phyloP scores from a whole-genome alignment of 2,113 vertebrate species.

The Microcebus murinus region DNA sequence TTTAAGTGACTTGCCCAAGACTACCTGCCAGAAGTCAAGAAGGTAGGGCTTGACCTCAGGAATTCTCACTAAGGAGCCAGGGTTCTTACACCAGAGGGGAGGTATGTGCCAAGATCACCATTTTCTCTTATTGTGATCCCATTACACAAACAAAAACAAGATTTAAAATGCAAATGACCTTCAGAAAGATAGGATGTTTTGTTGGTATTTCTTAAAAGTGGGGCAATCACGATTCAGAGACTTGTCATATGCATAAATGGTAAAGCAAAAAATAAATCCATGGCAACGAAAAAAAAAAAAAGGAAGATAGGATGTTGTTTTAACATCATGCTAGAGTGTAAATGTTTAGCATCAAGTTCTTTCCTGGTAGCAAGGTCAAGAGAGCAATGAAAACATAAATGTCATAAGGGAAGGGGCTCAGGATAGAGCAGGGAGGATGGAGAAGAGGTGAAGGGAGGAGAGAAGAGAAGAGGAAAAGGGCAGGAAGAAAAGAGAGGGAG shows the following conservation, averaged over 20 bases:
- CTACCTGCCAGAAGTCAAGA: background rate
- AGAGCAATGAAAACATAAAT: background rate
- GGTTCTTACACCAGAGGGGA: background rate
- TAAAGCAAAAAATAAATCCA: too few species aligned
- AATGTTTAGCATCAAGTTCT: background rate
- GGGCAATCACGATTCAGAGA: too few species aligned
- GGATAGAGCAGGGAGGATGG: background rate
- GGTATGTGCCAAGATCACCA: background rate
- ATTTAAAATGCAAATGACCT: background rate
- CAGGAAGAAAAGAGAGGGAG: background rate
- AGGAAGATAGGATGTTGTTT: background rate
- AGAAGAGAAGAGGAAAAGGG: background rate
- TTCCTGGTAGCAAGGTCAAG: background rate
- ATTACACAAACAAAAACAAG: background rate
- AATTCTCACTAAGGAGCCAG: background rate
- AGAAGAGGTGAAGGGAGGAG: background rate
- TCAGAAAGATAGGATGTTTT: background rate
- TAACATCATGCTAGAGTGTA: background rate
- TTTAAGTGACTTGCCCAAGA: background rate
- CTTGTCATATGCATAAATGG: too few species aligned
- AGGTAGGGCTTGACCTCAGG: background rate
- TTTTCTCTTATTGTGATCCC: background rate
- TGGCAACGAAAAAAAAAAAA: too few species aligned
- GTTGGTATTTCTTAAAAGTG: too few species aligned
- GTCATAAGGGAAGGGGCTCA: background rate